These are phyloP conservation scores for Taurulus bubalis DNA, from an alignment of 2,113 vertebrate species.

Conservation along the genomic window DNA sequence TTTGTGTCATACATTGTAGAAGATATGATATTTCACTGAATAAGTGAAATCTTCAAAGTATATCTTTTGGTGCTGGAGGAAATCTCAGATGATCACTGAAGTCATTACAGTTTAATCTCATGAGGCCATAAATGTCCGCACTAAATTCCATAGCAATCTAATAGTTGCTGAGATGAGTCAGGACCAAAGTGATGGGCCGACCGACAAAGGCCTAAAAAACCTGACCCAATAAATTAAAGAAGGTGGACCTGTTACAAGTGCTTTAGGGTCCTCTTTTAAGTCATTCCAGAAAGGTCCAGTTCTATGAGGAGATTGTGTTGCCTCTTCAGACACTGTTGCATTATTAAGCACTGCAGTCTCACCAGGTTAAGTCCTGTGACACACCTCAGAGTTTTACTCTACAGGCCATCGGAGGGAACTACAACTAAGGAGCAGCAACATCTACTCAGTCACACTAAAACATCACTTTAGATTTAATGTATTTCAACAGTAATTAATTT, in stretches of 20 bases:
- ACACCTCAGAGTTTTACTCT: conserved; percentile 35
- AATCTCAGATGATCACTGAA: not conserved
- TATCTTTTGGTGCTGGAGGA: too few relatives aligned
- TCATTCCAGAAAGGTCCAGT: conserved; percentile 31
- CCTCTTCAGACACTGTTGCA: conserved; percentile 61
- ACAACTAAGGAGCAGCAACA: conserved; percentile 1
- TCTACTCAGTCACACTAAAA: not conserved
- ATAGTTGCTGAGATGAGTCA: not conserved
- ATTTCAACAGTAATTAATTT: not conserved
- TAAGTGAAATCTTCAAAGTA: not conserved
- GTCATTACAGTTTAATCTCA: not conserved
- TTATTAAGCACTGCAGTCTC: conserved; percentile 66
- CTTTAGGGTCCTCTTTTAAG: conserved; percentile 24
- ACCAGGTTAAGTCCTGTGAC: conserved; percentile 36
- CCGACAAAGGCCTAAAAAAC: not conserved
- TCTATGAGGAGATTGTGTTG: conserved; percentile 55
- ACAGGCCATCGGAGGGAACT: conserved; percentile 9
- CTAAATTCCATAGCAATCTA: not conserved
- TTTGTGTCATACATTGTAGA: too few relatives aligned
- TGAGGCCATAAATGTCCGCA: not conserved
- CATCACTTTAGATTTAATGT: not conserved
- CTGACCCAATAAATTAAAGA: conserved; percentile 34
- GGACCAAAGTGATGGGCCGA: not conserved
- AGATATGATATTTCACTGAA: not conserved
- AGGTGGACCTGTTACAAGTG: conserved; percentile 22